Base-by-base conservation (phyloP, 2,113 vertebrate genomes). In the Oplegnathus fasciatus region DNA sequence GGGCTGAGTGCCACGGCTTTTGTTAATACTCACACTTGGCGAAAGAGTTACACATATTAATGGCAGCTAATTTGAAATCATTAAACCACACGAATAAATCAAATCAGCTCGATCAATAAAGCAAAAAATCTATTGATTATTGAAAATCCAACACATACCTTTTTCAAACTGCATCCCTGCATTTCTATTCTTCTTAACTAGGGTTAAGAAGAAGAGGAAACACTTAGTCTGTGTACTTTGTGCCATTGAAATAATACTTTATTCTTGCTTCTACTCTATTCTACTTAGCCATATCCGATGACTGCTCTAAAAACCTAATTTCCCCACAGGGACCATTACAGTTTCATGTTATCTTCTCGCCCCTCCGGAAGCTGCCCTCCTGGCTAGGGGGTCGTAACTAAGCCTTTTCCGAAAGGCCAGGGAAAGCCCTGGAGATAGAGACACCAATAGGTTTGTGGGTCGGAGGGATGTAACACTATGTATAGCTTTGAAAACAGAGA, bases 401-500 rank as follows among this genome's bases (percentile, higher is more conserved):
- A 84, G 1, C 32, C 7, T 37, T 14, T 61, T 61, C 60, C 57
- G 11, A 44, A 46, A 77, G 79, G 62, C n/a, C 75, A 50, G 69
- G 74, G 78, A 64, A 80, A 87, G 44, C 84, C 78, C 62, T 83
- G 64, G 66, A 79, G 78, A 70, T 0, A 71, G 82, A 26, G 26
- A 30, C 46, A n/a, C 30, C 4, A 1, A 28, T 68, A 6, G 46
- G 11, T 61, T 37, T 58, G 58, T 20, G 28, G 55, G 75, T 44
- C 42, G 52, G 3, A 76, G 26, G 32, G 54, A 52, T 77, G 57
- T 48, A 30, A 64, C 46, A 37, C 87, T 82, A 89, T 83, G 87
- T 86, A 52, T 91, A 89, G 86, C 86, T 85, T 10, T 86, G 83
- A 73, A 91, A 90, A 88, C 75, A 86, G 75, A 87, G 79, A 78